Evolutionary conservation across 2,888 invertebrate genomes (phyloP), one percentile per base, ranked within the genome.

Genomic region (Eilema depressum): DNA sequence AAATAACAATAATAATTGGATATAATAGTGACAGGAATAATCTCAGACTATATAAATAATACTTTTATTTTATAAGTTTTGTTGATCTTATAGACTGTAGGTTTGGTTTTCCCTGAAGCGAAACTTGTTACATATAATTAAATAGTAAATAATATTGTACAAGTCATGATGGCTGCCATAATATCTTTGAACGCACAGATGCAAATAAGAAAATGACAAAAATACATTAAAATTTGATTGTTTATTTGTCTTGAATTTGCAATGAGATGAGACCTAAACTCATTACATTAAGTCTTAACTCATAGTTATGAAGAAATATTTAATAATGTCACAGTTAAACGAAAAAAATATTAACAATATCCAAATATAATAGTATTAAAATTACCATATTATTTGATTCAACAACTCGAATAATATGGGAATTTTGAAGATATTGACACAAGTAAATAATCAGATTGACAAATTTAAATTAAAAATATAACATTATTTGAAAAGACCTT

Each of bases 91-190:
- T 65, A 65, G 56, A 33, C 33, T 33, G 30, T 68, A 56, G 23
- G 25, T 61, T 53, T 68, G 25, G n/a, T 61, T 61, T 63, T 26
- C 23, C 41, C 25, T 79, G 74, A 72, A 74, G 75, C 73, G 69
- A 69, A 72, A 75, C 75, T 78, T 78, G 66, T 69, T 71, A 63
- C 71, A 69, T 66, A 70, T 37, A 70, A 68, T 65, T 76, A 79
- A 69, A 71, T 75, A 75, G 56, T 70, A 66, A 79, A 66, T 75
- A 75, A 78, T 72, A 74, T 30, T 37, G 23, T 77, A 66, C 75
- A 75, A 81, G 79, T 76, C 77, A 80, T 70, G 69, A 66, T 70
- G 74, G 82, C 80, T 83, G 87, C 86, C 86, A 87, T 87, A 86
- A 71, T 75, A 68, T 30, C 70, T 75, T 78, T 80, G 80, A 80